phyloP scores from a whole-genome alignment of 2,797 vertebrate species.

The Cyclopterus lumpus region DNA sequence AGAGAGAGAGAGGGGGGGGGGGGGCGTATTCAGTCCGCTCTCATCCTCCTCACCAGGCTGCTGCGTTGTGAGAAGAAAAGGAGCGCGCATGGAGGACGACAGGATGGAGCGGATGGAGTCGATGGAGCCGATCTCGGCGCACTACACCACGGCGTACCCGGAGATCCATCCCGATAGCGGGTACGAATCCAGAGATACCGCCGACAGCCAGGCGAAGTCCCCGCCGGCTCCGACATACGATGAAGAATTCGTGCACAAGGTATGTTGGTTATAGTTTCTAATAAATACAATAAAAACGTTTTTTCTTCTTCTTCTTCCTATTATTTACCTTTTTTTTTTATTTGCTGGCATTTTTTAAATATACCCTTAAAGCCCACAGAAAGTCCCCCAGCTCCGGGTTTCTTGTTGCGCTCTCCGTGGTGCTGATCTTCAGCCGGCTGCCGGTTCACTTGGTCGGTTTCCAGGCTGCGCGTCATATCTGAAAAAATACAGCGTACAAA shows the following conservation, averaged over 20 bases:
- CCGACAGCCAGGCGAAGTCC: conserved; percentile 57
- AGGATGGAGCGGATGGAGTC: conserved; percentile 80
- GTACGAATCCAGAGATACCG: conserved; percentile 65
- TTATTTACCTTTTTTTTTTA: too few species aligned
- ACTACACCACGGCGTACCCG: conserved; percentile 73
- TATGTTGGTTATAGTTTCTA: not conserved
- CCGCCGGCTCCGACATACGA: conserved; percentile 65
- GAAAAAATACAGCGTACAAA: too few species aligned
- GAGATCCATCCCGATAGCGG: conserved; percentile 77
- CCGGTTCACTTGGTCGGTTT: not conserved
- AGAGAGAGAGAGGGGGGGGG: not conserved
- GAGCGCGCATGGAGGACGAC: conserved; percentile 12
- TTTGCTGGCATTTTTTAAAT: not conserved
- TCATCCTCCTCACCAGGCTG: not conserved
- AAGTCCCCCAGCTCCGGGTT: not conserved
- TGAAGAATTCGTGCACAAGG: conserved; percentile 80
- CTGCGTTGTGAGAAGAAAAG: not conserved
- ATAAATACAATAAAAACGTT: not conserved
- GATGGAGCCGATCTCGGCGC: conserved; percentile 78
- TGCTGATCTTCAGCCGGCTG: not conserved
- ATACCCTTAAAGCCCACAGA: fast-evolving
- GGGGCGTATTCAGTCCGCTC: not conserved
- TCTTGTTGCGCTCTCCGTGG: conserved; percentile 41
- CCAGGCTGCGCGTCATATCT: not conserved
- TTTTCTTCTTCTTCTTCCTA: too few species aligned